Conservation (phyloP, 2,888 invertebrate species). For the Idaea dimidiata region DNA sequence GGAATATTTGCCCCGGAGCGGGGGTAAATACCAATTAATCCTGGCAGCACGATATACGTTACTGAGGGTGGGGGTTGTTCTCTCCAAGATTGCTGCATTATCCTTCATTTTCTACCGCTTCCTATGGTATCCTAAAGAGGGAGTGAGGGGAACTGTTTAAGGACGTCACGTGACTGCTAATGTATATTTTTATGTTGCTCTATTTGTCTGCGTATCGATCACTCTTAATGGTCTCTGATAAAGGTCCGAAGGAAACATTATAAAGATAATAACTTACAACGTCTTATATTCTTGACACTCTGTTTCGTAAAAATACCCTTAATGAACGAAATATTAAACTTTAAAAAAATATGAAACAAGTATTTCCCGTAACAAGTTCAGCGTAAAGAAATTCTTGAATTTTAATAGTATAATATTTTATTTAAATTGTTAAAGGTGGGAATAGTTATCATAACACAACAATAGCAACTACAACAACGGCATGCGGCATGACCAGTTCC, state of each 20-base stretch:
- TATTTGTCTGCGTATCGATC: slow-evolving; percentile 57
- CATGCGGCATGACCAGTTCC: background rate
- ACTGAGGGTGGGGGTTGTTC: slow-evolving; percentile 48
- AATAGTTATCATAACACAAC: background rate
- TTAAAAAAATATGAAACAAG: background rate
- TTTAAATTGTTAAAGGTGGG: background rate
- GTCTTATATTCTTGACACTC: background rate
- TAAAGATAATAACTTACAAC: background rate
- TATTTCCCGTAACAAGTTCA: background rate
- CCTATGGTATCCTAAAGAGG: slow-evolving; percentile 61
- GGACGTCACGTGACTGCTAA: slow-evolving; percentile 51
- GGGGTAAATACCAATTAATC: slow-evolving; percentile 78
- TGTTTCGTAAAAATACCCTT: too few species aligned
- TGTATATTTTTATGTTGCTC: slow-evolving; percentile 56
- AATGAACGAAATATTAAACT: background rate
- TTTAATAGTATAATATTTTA: background rate
- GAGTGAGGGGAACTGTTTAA: slow-evolving; percentile 45
- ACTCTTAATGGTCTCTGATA: slow-evolving; percentile 29
- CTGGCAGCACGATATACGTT: slow-evolving; percentile 72
- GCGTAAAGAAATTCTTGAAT: slow-evolving; percentile 1
- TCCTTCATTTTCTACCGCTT: slow-evolving; percentile 76
- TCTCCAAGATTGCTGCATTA: slow-evolving; percentile 69
- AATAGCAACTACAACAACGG: background rate
- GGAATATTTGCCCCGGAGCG: slow-evolving; percentile 55
- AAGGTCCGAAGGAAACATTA: slow-evolving; percentile 10